These are phyloP conservation scores for Halcyon malimbica DNA, from an alignment of 2,113 vertebrate genomes.

Conservation along the genomic window DNA sequence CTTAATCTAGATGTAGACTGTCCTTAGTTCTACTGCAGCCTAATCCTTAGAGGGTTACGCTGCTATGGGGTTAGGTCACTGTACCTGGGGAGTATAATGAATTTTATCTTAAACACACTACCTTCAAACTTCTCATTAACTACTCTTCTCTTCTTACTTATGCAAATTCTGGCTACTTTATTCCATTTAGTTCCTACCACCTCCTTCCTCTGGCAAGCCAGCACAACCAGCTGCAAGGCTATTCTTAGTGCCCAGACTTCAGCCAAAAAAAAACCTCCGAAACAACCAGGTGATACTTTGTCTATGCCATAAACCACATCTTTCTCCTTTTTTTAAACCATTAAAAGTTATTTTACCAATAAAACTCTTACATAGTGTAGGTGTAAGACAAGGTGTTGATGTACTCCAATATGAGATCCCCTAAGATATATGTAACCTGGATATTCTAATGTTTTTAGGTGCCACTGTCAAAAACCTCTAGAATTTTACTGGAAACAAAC, in stretches of 20 bases:
- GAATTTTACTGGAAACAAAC: neutral
- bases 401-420: neutral
- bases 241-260: neutral
- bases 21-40: neutral
- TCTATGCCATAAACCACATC: neutral
- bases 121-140: neutral
- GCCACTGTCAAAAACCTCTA: neutral
- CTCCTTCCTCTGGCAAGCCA: neutral
- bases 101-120: neutral
- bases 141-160: neutral
- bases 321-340: neutral
- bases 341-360: neutral
- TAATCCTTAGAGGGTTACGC: neutral
- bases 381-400: neutral
- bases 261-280: neutral
- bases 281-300: neutral
- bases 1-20: neutral
- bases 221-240: neutral
- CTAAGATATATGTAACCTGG: neutral
- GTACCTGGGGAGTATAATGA: accelerated
- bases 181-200: neutral
- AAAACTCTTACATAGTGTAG: neutral
- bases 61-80: neutral
- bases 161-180: neutral
- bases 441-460: neutral